phyloP scores from a whole-genome alignment of 2,888 invertebrate species.

The Pheosia gnoma region DNA sequence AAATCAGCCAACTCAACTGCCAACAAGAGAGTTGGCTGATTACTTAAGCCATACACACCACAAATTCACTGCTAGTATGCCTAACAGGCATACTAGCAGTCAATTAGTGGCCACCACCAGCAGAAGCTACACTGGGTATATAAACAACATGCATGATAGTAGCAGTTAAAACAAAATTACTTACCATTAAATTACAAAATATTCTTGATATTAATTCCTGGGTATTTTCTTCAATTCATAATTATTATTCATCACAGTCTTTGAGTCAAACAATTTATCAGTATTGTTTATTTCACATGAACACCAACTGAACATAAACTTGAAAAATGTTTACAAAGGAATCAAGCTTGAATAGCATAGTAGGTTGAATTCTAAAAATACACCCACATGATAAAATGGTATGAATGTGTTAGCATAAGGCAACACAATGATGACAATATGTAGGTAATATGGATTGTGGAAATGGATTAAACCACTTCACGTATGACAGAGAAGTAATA shows the following conservation, averaged over 20 bases:
- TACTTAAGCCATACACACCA: no score
- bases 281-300: slow-evolving; percentile 38
- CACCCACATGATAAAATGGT: slow-evolving; percentile 77
- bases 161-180: slow-evolving; percentile 31
- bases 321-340: slow-evolving; percentile 71
- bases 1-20: no score
- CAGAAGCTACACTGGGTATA: no score
- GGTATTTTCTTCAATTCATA: slow-evolving; percentile 60
- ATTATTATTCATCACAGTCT: slow-evolving; percentile 45
- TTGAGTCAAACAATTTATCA: slow-evolving; percentile 43
- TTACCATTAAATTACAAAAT: slow-evolving; percentile 68
- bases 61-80: no score
- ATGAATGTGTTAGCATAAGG: slow-evolving; percentile 73
- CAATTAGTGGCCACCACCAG: no score
- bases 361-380: slow-evolving; percentile 77
- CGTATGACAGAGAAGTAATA: slow-evolving; percentile 40
- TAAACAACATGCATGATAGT: no score
- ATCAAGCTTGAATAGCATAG: slow-evolving; percentile 69
- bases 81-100: no score
- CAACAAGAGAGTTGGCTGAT: no score
- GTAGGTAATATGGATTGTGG: slow-evolving; percentile 63
- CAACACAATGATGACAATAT: slow-evolving; percentile 70
- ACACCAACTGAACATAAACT: slow-evolving; percentile 44
- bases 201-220: slow-evolving; percentile 47
- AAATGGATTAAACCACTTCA: slow-evolving; percentile 68